Evolutionary conservation across 2,113 vertebrate genomes (phyloP), one percentile per base, ranked within the genome.

Genomic region (Arvicanthis niloticus): DNA sequence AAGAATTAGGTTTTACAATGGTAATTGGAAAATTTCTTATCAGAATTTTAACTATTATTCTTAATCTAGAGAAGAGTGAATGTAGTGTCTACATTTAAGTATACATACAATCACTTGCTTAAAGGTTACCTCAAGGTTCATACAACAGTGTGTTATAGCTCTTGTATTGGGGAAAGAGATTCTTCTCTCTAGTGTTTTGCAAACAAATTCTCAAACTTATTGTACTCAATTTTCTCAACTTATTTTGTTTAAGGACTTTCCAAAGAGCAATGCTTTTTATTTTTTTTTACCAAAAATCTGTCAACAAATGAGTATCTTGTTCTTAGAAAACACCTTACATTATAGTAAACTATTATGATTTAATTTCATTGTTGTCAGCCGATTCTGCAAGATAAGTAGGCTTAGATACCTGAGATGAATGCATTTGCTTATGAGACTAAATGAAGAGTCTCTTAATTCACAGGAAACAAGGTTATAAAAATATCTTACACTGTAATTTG

Each of bases 401-500:
- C 45, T 34, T 84, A 75, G 15, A n/a, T 89, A 48, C 67, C 60
- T 22, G 82, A 48, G 7, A 91, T 82, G 68, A 95, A 93, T 88
- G 85, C 4, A 91, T 95, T 95, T 96, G n/a, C 21, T 76, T 96
- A 85, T 90, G 62, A 78, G 12, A 34, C 0, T 70, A 84, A 31
- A 93, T 78, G 75, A 37, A 11, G 34, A 92, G 62, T 80, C 82
- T 91, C 31, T 87, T 89, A 90, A 84, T 34, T 87, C 42, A 93
- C 87, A 45, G 12, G 37, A 96, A 91, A 21, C 17, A 89, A 96
- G 42, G 68, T 88, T 96, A 88, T 93, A 95, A 93, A 94, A 95
- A 96, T 96, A 88, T 88, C 92, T 80, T 93, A 58, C n/a, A 37
- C 31, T 76, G 12, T 93, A 91, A 97, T 96, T 96, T 94, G 91